Conservation (phyloP, 2,797 vertebrate species). For the Sebastes itinus region DNA sequence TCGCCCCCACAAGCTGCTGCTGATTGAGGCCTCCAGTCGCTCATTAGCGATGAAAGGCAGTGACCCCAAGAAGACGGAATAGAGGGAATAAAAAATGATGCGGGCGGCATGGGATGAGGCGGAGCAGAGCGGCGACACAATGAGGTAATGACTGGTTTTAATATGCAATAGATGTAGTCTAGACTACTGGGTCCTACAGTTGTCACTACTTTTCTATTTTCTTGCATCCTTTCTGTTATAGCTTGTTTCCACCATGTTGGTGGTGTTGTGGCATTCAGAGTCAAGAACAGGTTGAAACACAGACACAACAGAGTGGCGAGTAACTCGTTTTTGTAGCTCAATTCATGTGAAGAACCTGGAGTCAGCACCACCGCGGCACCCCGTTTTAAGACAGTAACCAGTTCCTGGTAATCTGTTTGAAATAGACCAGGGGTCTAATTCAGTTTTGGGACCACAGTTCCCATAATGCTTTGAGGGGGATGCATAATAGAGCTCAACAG, state of each 20-base stretch:
- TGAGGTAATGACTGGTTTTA: constrained; percentile 11
- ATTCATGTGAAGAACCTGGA: neutral
- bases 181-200: neutral
- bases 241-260: neutral
- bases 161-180: neutral
- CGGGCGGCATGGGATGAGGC: neutral
- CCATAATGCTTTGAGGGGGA: neutral
- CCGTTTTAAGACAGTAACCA: neutral
- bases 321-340: neutral
- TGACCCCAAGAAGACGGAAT: constrained; percentile 6
- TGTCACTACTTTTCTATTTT: neutral
- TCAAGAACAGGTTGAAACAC: neutral
- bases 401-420: neutral
- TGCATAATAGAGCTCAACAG: too few relatives aligned
- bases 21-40: constrained; percentile 4
- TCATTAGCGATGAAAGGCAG: constrained; percentile 45
- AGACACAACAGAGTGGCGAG: neutral
- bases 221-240: neutral
- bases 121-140: neutral
- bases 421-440: neutral
- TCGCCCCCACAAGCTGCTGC: neutral
- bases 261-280: neutral
- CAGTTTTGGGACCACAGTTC: neutral
- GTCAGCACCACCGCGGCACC: neutral
- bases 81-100: constrained; percentile 45